Conservation (phyloP, 2,113 vertebrate genomes). For the Hippocampus zosterae region DNA sequence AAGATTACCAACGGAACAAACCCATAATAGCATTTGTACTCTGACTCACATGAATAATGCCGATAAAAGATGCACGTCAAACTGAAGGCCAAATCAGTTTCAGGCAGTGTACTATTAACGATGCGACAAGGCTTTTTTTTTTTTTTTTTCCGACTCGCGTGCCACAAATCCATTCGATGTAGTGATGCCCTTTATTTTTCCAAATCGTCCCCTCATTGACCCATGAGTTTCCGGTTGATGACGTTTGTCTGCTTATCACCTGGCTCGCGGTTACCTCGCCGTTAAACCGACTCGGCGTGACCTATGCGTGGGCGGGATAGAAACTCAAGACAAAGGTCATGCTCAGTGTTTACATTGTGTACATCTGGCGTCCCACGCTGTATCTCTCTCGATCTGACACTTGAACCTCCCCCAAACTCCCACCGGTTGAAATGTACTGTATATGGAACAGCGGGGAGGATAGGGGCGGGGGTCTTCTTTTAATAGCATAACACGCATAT, state of each 20-base stretch:
- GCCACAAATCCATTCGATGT: neutral
- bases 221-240: neutral
- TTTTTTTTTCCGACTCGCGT: conserved; percentile 26
- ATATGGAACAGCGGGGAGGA: neutral
- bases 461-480: conserved; percentile 30
- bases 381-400: conserved; percentile 50
- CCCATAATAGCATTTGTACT: conserved; percentile 43
- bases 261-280: neutral
- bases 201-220: neutral
- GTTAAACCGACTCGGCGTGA: neutral
- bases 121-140: conserved; percentile 45
- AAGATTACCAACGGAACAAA: conserved; percentile 26
- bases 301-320: conserved; percentile 3
- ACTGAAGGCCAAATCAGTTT: conserved; percentile 54
- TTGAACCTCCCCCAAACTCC: conserved; percentile 50
- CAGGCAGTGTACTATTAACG: conserved; percentile 57
- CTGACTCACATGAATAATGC: conserved; percentile 34
- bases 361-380: conserved; percentile 62
- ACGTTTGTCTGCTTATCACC: neutral
- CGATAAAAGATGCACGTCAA: conserved; percentile 66
- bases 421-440: conserved; percentile 45
- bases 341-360: conserved; percentile 52
- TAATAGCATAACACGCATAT: conserved; percentile 64
- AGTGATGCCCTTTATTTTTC: no score
- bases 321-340: conserved; percentile 60